A percentile compares a stretch with the other conserved stretches of the same genome.
These are phyloP conservation scores for Pteronotus mesoamericanus DNA, from an alignment of 2,797 vertebrate genomes.

Conservation along the genomic window DNA sequence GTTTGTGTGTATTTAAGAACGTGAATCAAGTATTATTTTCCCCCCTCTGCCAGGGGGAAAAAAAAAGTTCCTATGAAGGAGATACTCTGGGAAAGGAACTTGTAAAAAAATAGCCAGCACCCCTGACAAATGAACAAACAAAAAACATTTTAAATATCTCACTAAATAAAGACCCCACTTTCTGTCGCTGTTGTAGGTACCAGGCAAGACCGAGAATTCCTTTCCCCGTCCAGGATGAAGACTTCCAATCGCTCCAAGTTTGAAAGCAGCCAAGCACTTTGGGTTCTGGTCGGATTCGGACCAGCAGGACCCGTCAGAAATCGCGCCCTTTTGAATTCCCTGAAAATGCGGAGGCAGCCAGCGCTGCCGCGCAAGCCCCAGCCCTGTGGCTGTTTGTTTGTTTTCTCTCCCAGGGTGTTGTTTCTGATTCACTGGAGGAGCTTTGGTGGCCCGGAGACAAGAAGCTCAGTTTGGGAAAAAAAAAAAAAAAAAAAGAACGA, in stretches of 20 bases:
- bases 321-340: neutral
- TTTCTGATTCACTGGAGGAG: conserved; percentile 65
- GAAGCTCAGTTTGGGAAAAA: conserved; percentile 69
- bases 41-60: neutral
- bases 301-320: neutral
- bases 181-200: neutral
- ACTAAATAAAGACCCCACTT: neutral
- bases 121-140: neutral
- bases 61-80: neutral
- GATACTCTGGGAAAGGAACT: neutral
- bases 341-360: neutral
- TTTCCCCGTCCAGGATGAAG: neutral
- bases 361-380: too few relatives aligned
- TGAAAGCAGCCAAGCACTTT: neutral
- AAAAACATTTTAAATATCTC: neutral
- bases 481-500: conserved; percentile 61
- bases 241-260: neutral
- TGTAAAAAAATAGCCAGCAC: neutral
- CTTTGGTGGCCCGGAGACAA: conserved; percentile 67
- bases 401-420: neutral
- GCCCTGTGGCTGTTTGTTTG: neutral
- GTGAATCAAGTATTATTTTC: neutral
- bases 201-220: neutral
- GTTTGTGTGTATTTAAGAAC: neutral
- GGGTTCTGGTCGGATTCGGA: neutral